Percentiles rank a stretch among this genome's conserved stretches.
These are phyloP conservation scores for Athetis lepigone DNA, from an alignment of 2,888 invertebrate genomes.

Conservation along the genomic window DNA sequence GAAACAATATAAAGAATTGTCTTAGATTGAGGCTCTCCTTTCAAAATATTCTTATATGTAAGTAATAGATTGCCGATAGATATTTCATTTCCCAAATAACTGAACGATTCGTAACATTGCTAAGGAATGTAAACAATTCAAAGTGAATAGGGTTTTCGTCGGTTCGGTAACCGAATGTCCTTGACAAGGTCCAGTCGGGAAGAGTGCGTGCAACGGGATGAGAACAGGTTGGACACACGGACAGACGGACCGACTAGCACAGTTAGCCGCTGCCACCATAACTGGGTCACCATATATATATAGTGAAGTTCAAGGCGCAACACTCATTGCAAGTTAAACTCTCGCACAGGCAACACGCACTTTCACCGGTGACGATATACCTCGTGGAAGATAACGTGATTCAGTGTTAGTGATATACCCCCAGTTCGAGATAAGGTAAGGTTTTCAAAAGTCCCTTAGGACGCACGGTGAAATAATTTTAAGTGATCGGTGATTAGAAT, in stretches of 20 bases:
- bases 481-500: conserved; percentile 65
- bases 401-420: conserved; percentile 79
- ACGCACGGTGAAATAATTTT: conserved; percentile 67
- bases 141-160: conserved; percentile 17
- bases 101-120: background rate
- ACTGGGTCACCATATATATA: conserved; percentile 96
- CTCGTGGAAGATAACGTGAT: conserved; percentile 84
- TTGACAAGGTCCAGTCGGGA: conserved; percentile 78
- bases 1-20: conserved; percentile 35
- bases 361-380: conserved; percentile 84
- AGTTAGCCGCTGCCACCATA: conserved; percentile 90
- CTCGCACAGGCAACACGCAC: conserved; percentile 86
- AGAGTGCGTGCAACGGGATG: conserved; percentile 79
- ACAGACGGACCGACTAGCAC: conserved; percentile 83
- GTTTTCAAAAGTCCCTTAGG: conserved; percentile 65
- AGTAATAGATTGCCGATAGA: background rate
- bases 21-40: background rate
- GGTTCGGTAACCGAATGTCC: conserved; percentile 68
- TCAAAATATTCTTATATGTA: background rate
- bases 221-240: conserved; percentile 80
- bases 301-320: conserved; percentile 95
- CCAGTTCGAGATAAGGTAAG: conserved; percentile 83
- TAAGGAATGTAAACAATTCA: conserved; percentile 38
- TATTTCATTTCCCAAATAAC: background rate
- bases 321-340: conserved; percentile 91